Conservation (phyloP, 1,140 invertebrate species). For the Mesaphorura yosii region DNA sequence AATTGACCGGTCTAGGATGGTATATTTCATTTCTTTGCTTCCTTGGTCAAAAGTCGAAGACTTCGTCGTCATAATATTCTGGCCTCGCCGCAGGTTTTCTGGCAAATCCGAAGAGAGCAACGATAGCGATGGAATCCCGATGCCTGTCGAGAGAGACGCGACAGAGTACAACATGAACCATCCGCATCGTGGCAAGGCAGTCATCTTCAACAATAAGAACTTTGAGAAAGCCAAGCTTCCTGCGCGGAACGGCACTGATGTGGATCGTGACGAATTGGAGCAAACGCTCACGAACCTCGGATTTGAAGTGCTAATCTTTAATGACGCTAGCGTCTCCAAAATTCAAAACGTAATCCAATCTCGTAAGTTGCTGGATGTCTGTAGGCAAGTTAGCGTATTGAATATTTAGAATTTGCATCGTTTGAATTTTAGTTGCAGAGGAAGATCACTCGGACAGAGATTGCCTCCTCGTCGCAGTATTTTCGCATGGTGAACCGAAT, state of each 20-base stretch:
- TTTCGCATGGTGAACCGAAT: conserved; percentile 44
- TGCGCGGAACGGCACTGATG: conserved; percentile 37
- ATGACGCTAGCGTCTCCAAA: no score
- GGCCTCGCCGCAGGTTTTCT: no score
- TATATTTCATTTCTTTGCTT: no score
- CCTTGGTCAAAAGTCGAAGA: no score
- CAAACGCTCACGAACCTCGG: conserved; percentile 53
- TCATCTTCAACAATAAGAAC: conserved; percentile 80
- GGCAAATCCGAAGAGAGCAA: no score
- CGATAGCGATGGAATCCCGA: no score
- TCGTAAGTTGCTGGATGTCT: no score
- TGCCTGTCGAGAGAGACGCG: conserved; percentile 33
- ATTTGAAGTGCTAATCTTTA: conserved; percentile 58
- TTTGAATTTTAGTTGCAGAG: conserved; percentile 29
- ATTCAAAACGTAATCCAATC: no score
- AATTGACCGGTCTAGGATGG: no score
- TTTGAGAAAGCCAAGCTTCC: conserved; percentile 25
- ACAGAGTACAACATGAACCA: conserved; percentile 74
- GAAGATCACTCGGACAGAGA: conserved; percentile 38
- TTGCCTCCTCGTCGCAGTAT: conserved; percentile 39
- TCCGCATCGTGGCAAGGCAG: conserved; percentile 59
- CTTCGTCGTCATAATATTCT: no score
- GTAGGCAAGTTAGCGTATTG: no score
- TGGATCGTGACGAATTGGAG: conserved; percentile 46
- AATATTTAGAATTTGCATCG: no score